Conservation (phyloP, 2,797 vertebrate species). For the Bovichtus variegatus region DNA sequence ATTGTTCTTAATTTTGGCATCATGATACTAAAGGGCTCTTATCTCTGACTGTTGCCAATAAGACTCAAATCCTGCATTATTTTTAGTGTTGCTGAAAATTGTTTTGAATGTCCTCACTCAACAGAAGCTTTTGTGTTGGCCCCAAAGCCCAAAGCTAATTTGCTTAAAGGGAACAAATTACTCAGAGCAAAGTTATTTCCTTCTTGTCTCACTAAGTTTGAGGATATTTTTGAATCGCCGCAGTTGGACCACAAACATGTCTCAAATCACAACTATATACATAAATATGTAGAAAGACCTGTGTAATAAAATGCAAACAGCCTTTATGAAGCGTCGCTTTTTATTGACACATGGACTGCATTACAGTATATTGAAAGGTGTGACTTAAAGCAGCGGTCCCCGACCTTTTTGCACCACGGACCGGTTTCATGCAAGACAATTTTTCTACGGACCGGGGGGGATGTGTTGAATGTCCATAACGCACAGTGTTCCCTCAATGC, state of each 20-base stretch:
- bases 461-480: too few relatives aligned
- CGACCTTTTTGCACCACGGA: too few relatives aligned
- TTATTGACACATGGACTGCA: neutral
- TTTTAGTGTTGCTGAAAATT: slow-evolving; percentile 37
- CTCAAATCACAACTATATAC: neutral
- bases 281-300: neutral
- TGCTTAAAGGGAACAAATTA: slow-evolving; percentile 41
- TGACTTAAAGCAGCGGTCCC: neutral
- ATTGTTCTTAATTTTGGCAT: slow-evolving; percentile 54
- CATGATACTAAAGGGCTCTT: slow-evolving; percentile 25
- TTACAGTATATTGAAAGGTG: neutral
- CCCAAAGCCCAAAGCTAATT: slow-evolving; percentile 31
- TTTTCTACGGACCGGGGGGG: too few relatives aligned
- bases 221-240: neutral
- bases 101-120: slow-evolving; percentile 35
- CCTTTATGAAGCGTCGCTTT: neutral
- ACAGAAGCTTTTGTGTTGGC: slow-evolving; percentile 28
- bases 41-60: slow-evolving; percentile 48
- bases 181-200: slow-evolving; percentile 13
- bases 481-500: too few relatives aligned
- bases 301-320: neutral
- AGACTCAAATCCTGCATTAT: slow-evolving; percentile 44
- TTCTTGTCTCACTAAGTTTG: slow-evolving; percentile 16
- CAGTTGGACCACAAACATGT: neutral
- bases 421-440: too few relatives aligned